Evolutionary conservation across 1,140 invertebrate genomes (phyloP), one percentile per base, ranked within the genome.

Genomic region (Drosophila dunni): DNA sequence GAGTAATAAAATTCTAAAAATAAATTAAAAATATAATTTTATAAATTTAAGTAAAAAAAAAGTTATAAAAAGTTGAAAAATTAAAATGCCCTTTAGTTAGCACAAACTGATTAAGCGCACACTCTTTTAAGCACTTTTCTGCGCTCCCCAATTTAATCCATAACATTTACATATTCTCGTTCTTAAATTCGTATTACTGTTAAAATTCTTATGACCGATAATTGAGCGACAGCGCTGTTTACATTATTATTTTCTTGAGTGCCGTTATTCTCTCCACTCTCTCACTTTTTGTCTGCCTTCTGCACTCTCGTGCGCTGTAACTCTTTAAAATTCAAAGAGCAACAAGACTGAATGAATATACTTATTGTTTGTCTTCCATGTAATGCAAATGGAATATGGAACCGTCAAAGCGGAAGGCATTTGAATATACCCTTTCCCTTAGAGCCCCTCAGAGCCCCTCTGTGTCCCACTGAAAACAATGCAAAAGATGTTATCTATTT

Each of bases 121-220:
- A 48, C 24, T 48, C 8, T 20, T 8, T 48, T 24, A 53, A 53
- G 29, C 33, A 33, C 34, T 53, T 53, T 56, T 9, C 53, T 40
- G 4, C 38, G 15, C 53, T 40, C 17, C 13, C 6, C 9, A 7
- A 24, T 11, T 11, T 72, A 63, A 63, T 69, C 34, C 50, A 53
- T 84, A 64, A 66, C 63, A 71, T 75, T 75, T 78, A 85, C 79
- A 84, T 81, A 67, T 69, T 80, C 51, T 73, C 61, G 40, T 61
- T 60, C 54, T 74, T 46, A 66, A 29, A 29, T 6, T 29, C 6
- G 24, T 58, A 81, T 85, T 85, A 74, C 57, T 60, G 42, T 70
- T 34, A 48, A 33, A 36, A 66, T 50, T 63, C 44, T 60, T 60
- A 53, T 56, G 53, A 62, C 7, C 65, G 48, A 79, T 69, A 73